Conservation (phyloP, 1,140 invertebrate species). For the Drepana arcuata region DNA sequence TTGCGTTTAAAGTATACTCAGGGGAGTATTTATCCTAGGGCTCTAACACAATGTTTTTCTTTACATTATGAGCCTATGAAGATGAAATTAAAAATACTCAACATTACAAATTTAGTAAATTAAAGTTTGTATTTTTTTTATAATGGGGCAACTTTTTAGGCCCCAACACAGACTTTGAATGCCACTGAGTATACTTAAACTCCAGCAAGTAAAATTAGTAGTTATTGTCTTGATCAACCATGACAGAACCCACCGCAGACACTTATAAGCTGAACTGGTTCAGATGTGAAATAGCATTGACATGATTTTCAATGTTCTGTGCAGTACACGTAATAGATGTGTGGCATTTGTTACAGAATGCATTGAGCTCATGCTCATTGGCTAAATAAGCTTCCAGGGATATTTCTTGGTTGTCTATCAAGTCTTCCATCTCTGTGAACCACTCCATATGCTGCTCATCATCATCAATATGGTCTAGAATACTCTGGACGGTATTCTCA, state of each 20-base stretch:
- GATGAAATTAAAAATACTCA: too few relatives aligned
- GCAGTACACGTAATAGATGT: conserved; percentile 26
- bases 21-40: too few relatives aligned
- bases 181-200: too few relatives aligned
- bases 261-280: conserved; percentile 29
- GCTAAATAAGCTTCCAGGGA: conserved; percentile 33
- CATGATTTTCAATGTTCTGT: conserved; percentile 30
- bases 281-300: conserved; percentile 32
- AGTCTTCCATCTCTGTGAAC: conserved; percentile 38
- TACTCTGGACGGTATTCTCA: conserved; percentile 21
- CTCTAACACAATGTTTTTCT: too few relatives aligned
- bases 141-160: too few relatives aligned
- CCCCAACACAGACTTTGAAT: too few relatives aligned
- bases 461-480: conserved; percentile 41
- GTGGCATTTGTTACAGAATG: conserved; percentile 42
- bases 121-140: too few relatives aligned
- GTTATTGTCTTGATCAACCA: too few relatives aligned
- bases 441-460: conserved; percentile 34
- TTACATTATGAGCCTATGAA: too few relatives aligned
- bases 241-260: not conserved
- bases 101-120: too few relatives aligned
- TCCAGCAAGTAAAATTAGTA: too few relatives aligned
- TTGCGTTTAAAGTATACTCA: too few relatives aligned
- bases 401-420: conserved; percentile 37
- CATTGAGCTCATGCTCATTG: conserved; percentile 37